Base-by-base conservation (phyloP, 2,797 vertebrate genomes). In the Acanthornis magna region DNA sequence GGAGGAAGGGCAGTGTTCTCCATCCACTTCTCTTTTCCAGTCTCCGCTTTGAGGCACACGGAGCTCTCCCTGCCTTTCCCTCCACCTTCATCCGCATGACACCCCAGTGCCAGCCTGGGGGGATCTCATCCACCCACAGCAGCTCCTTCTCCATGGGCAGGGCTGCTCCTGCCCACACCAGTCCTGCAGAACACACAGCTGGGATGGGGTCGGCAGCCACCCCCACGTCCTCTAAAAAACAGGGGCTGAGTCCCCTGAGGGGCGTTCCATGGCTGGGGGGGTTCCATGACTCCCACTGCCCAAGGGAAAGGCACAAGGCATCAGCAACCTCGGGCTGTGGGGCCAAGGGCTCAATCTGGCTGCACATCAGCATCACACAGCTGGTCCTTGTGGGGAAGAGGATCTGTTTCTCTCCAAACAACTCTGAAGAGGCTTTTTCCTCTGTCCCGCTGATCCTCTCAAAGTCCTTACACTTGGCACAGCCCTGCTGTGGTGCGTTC, bases 381-480 rank as follows among this genome's bases (percentile, higher is more conserved):
- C 68, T 88, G 81, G 57, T 68, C 80, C 17, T 77, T 34, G 14
- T 1, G 2, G 45, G 85, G 57, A 91, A 93, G 82, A 91, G 82
- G 53, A 91, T 95, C 91, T 53, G 54, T 81, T 95, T 85, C 91
- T 93, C 77, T 89, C 86, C 57, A 91, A 95, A 91, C 87, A 96
- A 47, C 79, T 80, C 73, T 19, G 11, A 85, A 95, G 93, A 76
- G 79, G 79, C 75, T 93, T 89, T 83, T 96, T 96, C 91, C 82
- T 96, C 89, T 93, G 91, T 95, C 93, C 89, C 0, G 40, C 91
- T 88, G 95, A 88, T 91, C 91, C 76, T 93, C 76, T 16, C 7
- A 82, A 81, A 70, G 65, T 85, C 94, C 68, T 96, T 81, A 58
- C 0, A 7, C 91, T 92, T 95, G 96, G 95, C 93, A 80, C 65